These are phyloP conservation scores for Ammodytes marinus DNA, from an alignment of 2,113 vertebrate genomes.

Conservation along the genomic window DNA sequence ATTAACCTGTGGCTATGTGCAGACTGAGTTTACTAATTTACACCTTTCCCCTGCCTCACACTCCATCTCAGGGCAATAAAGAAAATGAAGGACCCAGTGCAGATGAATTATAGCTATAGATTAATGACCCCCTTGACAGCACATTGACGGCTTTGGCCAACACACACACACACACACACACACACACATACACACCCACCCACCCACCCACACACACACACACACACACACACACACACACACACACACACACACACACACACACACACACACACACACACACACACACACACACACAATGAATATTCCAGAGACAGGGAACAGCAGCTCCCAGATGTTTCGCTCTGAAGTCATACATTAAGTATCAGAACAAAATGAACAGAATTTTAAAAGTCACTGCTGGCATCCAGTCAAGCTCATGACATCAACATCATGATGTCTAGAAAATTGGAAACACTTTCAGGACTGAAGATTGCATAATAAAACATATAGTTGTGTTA, in stretches of 20 bases:
- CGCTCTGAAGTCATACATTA: background rate
- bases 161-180: too few species aligned
- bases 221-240: background rate
- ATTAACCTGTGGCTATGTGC: background rate
- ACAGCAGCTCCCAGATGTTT: background rate
- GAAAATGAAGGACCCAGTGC: background rate
- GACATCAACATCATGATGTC: background rate
- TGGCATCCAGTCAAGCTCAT: background rate
- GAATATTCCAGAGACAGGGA: background rate
- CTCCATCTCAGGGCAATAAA: background rate
- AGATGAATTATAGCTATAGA: constrained; percentile 9
- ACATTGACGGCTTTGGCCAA: background rate
- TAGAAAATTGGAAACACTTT: background rate
- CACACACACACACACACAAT: background rate
- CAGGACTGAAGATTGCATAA: background rate
- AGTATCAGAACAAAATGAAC: background rate
- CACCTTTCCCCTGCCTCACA: background rate
- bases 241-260: too few species aligned
- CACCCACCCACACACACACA: too few species aligned
- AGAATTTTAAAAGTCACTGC: background rate
- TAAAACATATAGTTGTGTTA: background rate
- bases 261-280: too few species aligned
- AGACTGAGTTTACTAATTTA: background rate
- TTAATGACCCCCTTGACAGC: constrained; percentile 7
- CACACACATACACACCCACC: too few species aligned